These are phyloP conservation scores for Pseudomyrmex gracilis DNA, from an alignment of 1,140 invertebrate species.

Conservation along the genomic window DNA sequence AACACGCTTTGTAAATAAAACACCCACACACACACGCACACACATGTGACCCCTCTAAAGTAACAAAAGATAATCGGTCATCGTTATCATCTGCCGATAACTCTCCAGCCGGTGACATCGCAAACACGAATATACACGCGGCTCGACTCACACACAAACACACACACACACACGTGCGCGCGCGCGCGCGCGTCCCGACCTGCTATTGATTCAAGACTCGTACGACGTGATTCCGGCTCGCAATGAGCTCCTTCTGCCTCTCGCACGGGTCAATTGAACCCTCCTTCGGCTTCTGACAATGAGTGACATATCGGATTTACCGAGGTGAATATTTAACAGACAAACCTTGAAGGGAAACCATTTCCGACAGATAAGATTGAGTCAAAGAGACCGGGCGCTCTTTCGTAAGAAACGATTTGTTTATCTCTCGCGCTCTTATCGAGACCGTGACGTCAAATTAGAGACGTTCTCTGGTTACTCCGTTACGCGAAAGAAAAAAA, in stretches of 20 bases:
- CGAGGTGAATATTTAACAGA: slow-evolving; percentile 13
- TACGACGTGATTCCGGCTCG: slow-evolving; percentile 47
- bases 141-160: background rate
- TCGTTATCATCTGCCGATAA: slow-evolving; percentile 73
- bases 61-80: slow-evolving; percentile 73
- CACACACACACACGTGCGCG: background rate
- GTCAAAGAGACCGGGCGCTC: background rate
- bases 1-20: slow-evolving; percentile 63
- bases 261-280: slow-evolving; percentile 29
- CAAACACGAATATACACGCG: background rate
- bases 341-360: background rate
- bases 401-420: background rate
- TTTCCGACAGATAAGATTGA: background rate
- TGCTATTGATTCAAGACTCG: slow-evolving; percentile 61
- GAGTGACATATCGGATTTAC: slow-evolving; percentile 20
- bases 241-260: background rate
- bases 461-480: too few relatives aligned
- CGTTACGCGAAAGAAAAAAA: too few relatives aligned
- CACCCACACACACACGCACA: background rate
- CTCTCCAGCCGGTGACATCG: slow-evolving; percentile 56
- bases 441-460: too few relatives aligned
- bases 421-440: background rate
- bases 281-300: slow-evolving; percentile 10
- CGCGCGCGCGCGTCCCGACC: slow-evolving; percentile 11
- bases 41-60: slow-evolving; percentile 55